phyloP scores from a whole-genome alignment of 2,888 invertebrate species.

The Octonoba sinensis region DNA sequence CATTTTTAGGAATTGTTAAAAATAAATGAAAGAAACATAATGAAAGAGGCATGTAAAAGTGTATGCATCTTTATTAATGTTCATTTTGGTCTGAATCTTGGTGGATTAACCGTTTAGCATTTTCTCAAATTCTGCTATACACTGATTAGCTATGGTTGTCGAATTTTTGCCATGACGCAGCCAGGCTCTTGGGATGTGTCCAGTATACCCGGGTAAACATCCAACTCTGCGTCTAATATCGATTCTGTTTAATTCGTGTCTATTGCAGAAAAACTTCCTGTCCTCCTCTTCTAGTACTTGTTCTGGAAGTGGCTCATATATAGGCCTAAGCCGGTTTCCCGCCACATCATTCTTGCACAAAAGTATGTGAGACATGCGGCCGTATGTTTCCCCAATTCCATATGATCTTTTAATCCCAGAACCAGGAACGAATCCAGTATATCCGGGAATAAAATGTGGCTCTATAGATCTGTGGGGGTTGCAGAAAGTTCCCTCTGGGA shows the following conservation, averaged over 20 bases:
- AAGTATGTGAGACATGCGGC: slow-evolving; percentile 26
- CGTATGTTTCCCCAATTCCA: slow-evolving; percentile 37
- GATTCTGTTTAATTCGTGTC: slow-evolving; percentile 27
- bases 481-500: background rate
- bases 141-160: slow-evolving; percentile 8
- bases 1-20: no score
- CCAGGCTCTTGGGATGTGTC: slow-evolving; percentile 29
- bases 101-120: slow-evolving; percentile 2
- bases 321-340: slow-evolving; percentile 24
- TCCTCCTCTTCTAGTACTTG: slow-evolving; percentile 15
- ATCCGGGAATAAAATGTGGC: slow-evolving; percentile 44
- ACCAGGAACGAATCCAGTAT: slow-evolving; percentile 36
- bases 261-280: slow-evolving; percentile 35
- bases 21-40: no score
- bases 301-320: slow-evolving; percentile 5
- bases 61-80: no score
- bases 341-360: slow-evolving; percentile 28
- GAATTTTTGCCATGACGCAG: slow-evolving; percentile 19
- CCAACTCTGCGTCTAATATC: slow-evolving; percentile 16
- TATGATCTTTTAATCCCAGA: slow-evolving; percentile 16
- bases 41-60: no score
- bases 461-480: slow-evolving; percentile 35
- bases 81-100: no score
- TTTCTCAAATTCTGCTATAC: slow-evolving; percentile 42
- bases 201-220: slow-evolving; percentile 27